Conservation (phyloP, 1,140 invertebrate species). For the Streblospio benedicti region DNA sequence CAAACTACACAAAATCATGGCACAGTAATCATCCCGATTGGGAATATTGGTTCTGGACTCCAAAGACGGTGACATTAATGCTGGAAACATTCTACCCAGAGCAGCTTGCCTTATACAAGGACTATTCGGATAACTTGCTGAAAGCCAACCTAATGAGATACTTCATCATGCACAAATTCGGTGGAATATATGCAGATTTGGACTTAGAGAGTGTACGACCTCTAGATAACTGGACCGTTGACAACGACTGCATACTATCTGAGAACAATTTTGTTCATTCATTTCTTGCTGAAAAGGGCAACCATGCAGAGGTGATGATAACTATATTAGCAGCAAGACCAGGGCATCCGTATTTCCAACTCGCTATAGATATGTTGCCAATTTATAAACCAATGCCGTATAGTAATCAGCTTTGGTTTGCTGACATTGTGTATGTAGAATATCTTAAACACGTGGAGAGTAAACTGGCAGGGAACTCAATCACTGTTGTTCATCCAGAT, state of each 20-base stretch:
- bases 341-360: slow-evolving; percentile 6
- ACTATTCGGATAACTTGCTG: slow-evolving; percentile 31
- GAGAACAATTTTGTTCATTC: slow-evolving; percentile 11
- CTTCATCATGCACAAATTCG: slow-evolving; percentile 9
- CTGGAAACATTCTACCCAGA: slow-evolving; percentile 31
- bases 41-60: slow-evolving; percentile 43
- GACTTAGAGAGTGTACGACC: slow-evolving; percentile 6
- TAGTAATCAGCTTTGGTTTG: background rate
- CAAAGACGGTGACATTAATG: slow-evolving; percentile 31
- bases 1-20: slow-evolving; percentile 35
- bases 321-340: slow-evolving; percentile 1
- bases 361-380: slow-evolving; percentile 3
- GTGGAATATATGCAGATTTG: slow-evolving; percentile 13
- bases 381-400: background rate
- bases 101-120: slow-evolving; percentile 31
- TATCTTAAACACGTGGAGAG: background rate
- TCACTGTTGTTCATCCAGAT: slow-evolving; percentile 2
- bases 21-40: slow-evolving; percentile 32
- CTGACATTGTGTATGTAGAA: background rate
- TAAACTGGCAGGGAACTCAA: background rate
- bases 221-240: background rate
- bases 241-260: slow-evolving; percentile 5
- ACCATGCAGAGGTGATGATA: slow-evolving; percentile 2
- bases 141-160: slow-evolving; percentile 22
- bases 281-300: background rate